Evolutionary conservation across 2,888 invertebrate genomes (phyloP), one percentile per base, ranked within the genome.

Genomic region (Romanomermis culicivorax): DNA sequence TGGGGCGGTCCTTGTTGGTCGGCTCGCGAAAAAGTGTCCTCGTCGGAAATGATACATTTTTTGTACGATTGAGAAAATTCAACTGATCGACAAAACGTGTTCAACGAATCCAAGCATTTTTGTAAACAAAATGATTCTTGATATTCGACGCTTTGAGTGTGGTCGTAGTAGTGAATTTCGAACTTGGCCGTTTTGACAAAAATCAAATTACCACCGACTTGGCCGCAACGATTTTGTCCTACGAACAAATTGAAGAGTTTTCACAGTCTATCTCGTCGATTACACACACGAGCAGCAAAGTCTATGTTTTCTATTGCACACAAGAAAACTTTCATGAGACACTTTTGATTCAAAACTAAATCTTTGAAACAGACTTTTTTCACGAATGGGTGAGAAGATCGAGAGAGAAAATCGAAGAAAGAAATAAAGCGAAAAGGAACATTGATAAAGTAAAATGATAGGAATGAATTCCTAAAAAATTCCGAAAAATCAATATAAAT

Each of bases 71-170:
- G 66, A 50, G 61, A 62, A 61, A 65, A 67, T 56, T 67, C 67
- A 20, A 68, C 67, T 2, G 67, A 68, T 57, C 67, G 61, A 57
- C 67, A 67, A 64, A 68, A 68, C 14, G 66, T 68, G 60, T 67
- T 68, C 57, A 67, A 57, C 4, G 66, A 67, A 57, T 67, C 67
- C 43, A 67, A 60, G 53, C 67, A 67, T 57, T 67, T 67, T 57
- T 67, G 67, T 48, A 67, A 63, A 60, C 67, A 67, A 57, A 62
- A 65, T 7, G 64, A 64, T 56, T 67, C 67, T 53, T 68, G 65
- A 2, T 66, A 63, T 52, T 67, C 67, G n/a, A 65, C 64, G 2
- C 64, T 64, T 54, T 64, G 63, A 17, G 66, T 68, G 59, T 67
- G 67, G 54, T 67, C 67, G 59, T 66, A 67, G 61, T 63, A 66